Conservation (phyloP, 1,140 invertebrate genomes). For the Ridgeia piscesae region DNA sequence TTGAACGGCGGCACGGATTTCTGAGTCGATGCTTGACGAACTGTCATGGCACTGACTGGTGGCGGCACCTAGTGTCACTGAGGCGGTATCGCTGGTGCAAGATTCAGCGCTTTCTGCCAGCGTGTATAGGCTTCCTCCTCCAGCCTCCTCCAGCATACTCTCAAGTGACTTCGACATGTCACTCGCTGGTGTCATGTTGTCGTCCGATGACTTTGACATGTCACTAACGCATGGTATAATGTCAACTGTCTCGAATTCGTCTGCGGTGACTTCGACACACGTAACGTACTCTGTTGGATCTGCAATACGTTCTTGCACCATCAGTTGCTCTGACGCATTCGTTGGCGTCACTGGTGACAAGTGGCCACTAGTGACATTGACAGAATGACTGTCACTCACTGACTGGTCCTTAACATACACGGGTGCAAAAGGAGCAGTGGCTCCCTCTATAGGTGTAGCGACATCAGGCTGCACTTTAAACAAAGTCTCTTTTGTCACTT, state of each 20-base stretch:
- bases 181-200: neutral
- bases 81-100: neutral
- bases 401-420: neutral
- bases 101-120: neutral
- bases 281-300: neutral
- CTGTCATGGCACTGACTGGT: neutral
- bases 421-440: neutral
- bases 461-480: neutral
- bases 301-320: neutral
- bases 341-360: neutral
- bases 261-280: neutral
- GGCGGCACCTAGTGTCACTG: neutral
- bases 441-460: neutral
- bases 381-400: neutral
- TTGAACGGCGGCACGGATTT: neutral
- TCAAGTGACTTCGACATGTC: conserved; percentile 17
- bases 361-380: neutral
- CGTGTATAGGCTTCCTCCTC: neutral
- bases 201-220: neutral
- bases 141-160: neutral
- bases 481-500: neutral
- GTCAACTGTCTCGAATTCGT: neutral
- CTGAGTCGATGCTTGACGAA: neutral
- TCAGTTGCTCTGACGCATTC: neutral
- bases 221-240: neutral